These are phyloP conservation scores for Eulimnadia texana DNA, from an alignment of 1,140 invertebrate genomes.

Conservation along the genomic window DNA sequence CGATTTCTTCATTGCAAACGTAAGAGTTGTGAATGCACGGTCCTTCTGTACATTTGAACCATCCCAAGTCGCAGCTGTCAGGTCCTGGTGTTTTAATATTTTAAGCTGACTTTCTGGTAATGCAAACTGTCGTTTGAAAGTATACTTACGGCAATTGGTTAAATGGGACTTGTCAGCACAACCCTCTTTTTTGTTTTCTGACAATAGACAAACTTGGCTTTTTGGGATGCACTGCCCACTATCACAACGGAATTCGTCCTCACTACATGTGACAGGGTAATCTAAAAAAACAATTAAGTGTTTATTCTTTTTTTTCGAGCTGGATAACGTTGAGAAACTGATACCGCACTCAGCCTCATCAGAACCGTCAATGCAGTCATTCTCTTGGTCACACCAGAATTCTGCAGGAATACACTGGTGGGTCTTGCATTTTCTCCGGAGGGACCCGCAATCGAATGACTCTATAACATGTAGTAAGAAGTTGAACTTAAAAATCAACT, in stretches of 20 bases:
- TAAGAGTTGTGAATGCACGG: slow-evolving; percentile 25
- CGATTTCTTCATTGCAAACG: slow-evolving; percentile 28
- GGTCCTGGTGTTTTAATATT: slow-evolving; percentile 9
- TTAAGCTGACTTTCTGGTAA: too few species aligned
- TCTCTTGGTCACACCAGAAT: slow-evolving; percentile 30
- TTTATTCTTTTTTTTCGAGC: neutral
- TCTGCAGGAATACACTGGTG: slow-evolving; percentile 29
- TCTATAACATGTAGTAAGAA: neutral
- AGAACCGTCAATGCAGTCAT: slow-evolving; percentile 33
- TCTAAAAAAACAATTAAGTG: neutral
- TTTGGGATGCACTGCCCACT: slow-evolving; percentile 27
- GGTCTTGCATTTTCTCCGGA: slow-evolving; percentile 13
- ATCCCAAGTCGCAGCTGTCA: slow-evolving; percentile 19
- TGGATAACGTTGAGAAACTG: slow-evolving; percentile 13
- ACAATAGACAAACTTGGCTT: slow-evolving; percentile 23
- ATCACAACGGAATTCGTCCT: slow-evolving; percentile 26
- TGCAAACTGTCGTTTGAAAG: too few species aligned
- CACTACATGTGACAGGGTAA: slow-evolving; percentile 17
- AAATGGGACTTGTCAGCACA: slow-evolving; percentile 34
- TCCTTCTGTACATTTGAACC: slow-evolving; percentile 26
- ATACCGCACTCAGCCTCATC: slow-evolving; percentile 33
- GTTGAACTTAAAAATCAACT: neutral
- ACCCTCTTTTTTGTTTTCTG: slow-evolving; percentile 22
- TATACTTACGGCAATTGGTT: slow-evolving; percentile 31
- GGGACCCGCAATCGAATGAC: neutral